A percentile compares a stretch with the other conserved stretches of the same genome.
Evolutionary conservation across 2,113 vertebrate genomes (phyloP).

Genomic region (Ovis canadensis): DNA sequence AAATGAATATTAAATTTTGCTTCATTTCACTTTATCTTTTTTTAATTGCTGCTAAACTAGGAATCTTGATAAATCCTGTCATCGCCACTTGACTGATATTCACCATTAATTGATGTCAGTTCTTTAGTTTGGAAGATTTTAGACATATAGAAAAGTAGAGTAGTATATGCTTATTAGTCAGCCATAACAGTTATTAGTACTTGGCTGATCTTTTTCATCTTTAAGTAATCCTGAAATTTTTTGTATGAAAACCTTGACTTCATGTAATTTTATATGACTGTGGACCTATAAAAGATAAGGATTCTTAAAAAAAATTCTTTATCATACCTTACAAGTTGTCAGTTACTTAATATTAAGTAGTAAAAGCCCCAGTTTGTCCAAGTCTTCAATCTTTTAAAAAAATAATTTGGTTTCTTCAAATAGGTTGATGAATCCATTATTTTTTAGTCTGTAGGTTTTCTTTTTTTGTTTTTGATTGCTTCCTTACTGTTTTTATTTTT

Average conservation of each 20-base stretch:
- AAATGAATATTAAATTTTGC: constrained; percentile 10
- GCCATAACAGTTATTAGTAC: background rate
- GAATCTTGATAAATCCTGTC: background rate
- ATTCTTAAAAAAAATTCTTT: background rate
- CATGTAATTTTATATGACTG: background rate
- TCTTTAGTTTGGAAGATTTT: constrained; percentile 20
- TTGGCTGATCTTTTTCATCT: background rate
- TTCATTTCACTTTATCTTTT: background rate
- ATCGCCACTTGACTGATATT: background rate
- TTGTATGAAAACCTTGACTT: background rate
- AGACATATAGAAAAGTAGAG: background rate
- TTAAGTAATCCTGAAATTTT: background rate
- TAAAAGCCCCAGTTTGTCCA: background rate
- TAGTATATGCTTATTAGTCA: background rate
- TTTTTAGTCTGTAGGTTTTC: background rate
- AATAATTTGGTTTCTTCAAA: background rate
- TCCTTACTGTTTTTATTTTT: background rate
- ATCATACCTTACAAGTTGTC: background rate
- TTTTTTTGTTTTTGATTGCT: background rate
- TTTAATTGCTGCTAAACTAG: background rate
- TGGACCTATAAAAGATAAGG: background rate
- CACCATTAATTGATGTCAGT: background rate
- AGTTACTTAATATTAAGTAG: background rate
- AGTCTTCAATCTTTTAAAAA: background rate
- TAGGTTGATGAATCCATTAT: background rate